Evolutionary conservation across 2,113 vertebrate genomes (phyloP).

Genomic region (Charina bottae): DNA sequence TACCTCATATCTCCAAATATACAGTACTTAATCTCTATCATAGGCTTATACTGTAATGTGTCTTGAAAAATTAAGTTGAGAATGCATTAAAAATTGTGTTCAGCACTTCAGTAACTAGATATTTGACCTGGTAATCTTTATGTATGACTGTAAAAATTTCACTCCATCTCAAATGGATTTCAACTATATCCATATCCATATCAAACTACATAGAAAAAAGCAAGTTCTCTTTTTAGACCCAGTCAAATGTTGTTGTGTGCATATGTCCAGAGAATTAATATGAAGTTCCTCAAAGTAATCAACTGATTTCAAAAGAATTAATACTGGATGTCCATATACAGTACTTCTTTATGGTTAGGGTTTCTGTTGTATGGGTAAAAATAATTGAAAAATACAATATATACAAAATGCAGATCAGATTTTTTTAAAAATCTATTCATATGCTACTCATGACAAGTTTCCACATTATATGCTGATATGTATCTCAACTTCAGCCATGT

Average conservation of each 20-base stretch:
- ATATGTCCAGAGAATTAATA: not conserved
- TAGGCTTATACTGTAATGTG: constrained; percentile 19
- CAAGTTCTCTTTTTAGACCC: constrained; percentile 23
- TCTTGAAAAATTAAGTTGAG: constrained; percentile 48
- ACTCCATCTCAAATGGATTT: too few relatives aligned
- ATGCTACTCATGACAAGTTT: not conserved
- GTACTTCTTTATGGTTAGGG: constrained; percentile 45
- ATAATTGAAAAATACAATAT: constrained; percentile 12
- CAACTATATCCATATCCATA: too few relatives aligned
- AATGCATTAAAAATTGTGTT: constrained; percentile 66
- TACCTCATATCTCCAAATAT: not conserved
- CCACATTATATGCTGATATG: not conserved
- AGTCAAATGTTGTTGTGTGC: not conserved
- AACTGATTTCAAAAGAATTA: constrained; percentile 58
- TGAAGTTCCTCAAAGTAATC: constrained; percentile 37
- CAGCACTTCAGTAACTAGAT: constrained; percentile 52
- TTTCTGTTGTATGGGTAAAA: not conserved
- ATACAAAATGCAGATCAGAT: not conserved
- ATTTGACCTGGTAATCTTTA: constrained; percentile 63
- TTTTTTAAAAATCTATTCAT: not conserved
- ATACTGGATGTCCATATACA: constrained; percentile 36
- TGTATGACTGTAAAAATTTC: constrained; percentile 14
- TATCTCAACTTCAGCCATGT: not conserved
- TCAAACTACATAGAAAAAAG: too few relatives aligned
- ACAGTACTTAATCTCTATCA: constrained; percentile 40